A percentile compares a stretch with the other conserved stretches of the same genome.
Evolutionary conservation across 1,140 invertebrate genomes (phyloP).

Genomic region (Contarinia nasturtii): DNA sequence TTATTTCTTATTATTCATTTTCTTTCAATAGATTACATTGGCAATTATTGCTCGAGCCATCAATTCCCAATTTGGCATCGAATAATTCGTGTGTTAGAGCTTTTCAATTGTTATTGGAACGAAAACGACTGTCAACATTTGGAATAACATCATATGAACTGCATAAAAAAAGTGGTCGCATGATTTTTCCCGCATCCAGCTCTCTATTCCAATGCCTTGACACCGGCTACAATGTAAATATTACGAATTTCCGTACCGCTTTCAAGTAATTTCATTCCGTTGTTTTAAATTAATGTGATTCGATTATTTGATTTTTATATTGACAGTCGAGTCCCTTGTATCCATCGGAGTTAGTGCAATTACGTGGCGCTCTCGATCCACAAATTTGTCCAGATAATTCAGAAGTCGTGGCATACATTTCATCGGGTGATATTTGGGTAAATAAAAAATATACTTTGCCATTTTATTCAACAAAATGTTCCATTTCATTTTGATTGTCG

Average conservation of each 20-base stretch:
- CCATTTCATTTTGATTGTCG: too few species aligned
- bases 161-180: conserved; percentile 54
- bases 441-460: too few species aligned
- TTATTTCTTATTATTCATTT: neutral
- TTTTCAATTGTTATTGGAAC: conserved; percentile 76
- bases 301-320: neutral
- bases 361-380: conserved; percentile 57
- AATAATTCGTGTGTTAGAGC: conserved; percentile 50
- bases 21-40: conserved; percentile 31
- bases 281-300: too few species aligned
- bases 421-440: conserved; percentile 76
- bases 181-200: conserved; percentile 79
- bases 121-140: conserved; percentile 75
- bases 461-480: too few species aligned
- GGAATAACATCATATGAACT: conserved; percentile 89
- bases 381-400: conserved; percentile 80
- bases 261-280: too few species aligned
- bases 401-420: conserved; percentile 76
- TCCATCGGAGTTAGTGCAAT: conserved; percentile 48
- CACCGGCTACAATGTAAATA: conserved; percentile 40
- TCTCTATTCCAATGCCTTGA: conserved; percentile 66
- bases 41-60: conserved; percentile 50
- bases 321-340: conserved; percentile 42
- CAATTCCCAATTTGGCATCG: conserved; percentile 39
- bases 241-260: too few species aligned